Evolutionary conservation across 2,113 vertebrate species (phyloP), one percentile per base, ranked within the genome.

Genomic region (Boulengeromyrus knoepffleri): DNA sequence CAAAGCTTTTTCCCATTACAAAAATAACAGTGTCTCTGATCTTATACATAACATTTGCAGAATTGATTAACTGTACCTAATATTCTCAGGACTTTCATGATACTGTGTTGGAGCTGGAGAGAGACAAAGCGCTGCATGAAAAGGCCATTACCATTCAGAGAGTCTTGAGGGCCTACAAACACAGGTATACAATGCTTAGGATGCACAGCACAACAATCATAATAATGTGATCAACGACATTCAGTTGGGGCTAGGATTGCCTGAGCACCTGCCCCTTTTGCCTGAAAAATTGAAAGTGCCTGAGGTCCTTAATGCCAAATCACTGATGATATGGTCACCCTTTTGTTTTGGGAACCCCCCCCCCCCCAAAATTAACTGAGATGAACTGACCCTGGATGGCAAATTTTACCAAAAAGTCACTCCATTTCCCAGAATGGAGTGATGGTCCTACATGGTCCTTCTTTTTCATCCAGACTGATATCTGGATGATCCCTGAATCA

Each of bases 81-180:
- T 90, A 70, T 56, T 10, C 62, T 42, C 92, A 99, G 99, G 98
- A 98, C 62, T 90, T 95, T 58, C 97, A 99, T 13, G 97, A 99
- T 74, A 94, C 96, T 0, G 21, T 95, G 36, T 90, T 99, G 93
- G 98, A 99, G 91, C 90, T 95, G 3, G 92, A 95, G 74, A 94
- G 97, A 91, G 97, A 97, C 70, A 92, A 93, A 39, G 88, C 94
- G 4, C 95, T 99, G 77, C 93, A 94, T 42, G 92, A 93, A 52
- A 96, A 97, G 2, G 97, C 95, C 1, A 13, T 97, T 88, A 93
- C 96, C 66, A 98, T 99, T 93, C 98, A 99, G 95, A 97, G 95
- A 91, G 95, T 96, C 89, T 93, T 99, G 91, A 93, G 96, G 42
- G 97, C 95, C 89, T 91, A 95, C 93, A 98, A 94, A 93, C 94